Conservation (phyloP, 1,140 invertebrate genomes). For the Drosophila nasuta region DNA sequence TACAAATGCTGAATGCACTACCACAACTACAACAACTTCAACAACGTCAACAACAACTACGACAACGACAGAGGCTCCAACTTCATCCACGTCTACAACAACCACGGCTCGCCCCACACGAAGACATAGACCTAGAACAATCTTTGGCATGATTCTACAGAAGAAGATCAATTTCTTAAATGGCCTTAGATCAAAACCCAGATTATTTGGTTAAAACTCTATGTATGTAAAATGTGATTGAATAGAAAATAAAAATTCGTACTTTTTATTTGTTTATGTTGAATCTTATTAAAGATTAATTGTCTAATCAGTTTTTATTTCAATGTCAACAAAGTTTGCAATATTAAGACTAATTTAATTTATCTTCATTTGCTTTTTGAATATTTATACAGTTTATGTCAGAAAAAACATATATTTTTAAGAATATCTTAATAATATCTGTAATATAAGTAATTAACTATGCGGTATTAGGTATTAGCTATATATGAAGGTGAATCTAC, state of each 20-base stretch:
- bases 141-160: slow-evolving; percentile 7
- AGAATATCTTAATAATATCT: too few species aligned
- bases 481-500: too few species aligned
- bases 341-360: too few species aligned
- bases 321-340: too few species aligned
- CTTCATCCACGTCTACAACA: neutral
- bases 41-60: neutral
- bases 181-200: neutral
- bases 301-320: too few species aligned
- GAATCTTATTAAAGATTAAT: too few species aligned
- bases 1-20: slow-evolving; percentile 7
- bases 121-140: neutral
- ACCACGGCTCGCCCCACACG: neutral
- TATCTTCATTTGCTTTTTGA: too few species aligned
- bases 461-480: too few species aligned
- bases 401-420: too few species aligned
- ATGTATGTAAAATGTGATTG: neutral
- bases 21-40: neutral
- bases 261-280: too few species aligned
- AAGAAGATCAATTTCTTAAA: slow-evolving; percentile 24
- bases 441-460: too few species aligned
- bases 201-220: neutral
- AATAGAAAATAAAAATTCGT: neutral
- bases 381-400: too few species aligned
- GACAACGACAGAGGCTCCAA: neutral